A percentile compares a stretch with the other conserved stretches of the same genome.
Evolutionary conservation across 2,797 vertebrate species (phyloP).

Genomic region (Phoxinus dragarum): DNA sequence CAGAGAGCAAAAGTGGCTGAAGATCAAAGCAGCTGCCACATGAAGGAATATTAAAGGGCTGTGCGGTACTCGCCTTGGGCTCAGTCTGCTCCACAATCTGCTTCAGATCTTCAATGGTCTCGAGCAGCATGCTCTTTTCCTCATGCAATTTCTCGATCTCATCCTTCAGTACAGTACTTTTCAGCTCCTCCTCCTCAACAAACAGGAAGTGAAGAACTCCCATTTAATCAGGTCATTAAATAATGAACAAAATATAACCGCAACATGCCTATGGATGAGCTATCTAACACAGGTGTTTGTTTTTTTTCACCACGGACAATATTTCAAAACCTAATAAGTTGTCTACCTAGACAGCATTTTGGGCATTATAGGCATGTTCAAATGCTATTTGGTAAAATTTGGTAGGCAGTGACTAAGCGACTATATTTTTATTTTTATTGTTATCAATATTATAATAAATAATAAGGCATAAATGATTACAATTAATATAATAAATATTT

Average conservation of each 20-base stretch:
- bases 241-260: constrained; percentile 31
- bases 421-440: not conserved
- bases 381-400: not conserved
- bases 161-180: constrained; percentile 68
- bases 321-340: constrained; percentile 7
- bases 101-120: constrained; percentile 80
- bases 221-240: constrained; percentile 44
- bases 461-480: not conserved
- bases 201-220: constrained; percentile 38
- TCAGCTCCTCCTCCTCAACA: constrained; percentile 77
- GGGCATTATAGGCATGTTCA: not conserved
- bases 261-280: not conserved
- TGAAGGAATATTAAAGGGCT: constrained; percentile 65
- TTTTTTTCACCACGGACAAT: not conserved
- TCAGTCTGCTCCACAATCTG: constrained; percentile 74
- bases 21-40: constrained; percentile 62
- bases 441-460: constrained; percentile 1
- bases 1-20: constrained; percentile 60
- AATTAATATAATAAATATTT: not conserved
- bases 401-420: not conserved
- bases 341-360: not conserved
- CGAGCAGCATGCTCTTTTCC: constrained; percentile 80
- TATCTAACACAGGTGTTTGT: not conserved
- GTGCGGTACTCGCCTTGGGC: constrained; percentile 65
- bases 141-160: constrained; percentile 79